phyloP scores from a whole-genome alignment of 2,797 vertebrate species.

The Stomatorhinus walkeri region DNA sequence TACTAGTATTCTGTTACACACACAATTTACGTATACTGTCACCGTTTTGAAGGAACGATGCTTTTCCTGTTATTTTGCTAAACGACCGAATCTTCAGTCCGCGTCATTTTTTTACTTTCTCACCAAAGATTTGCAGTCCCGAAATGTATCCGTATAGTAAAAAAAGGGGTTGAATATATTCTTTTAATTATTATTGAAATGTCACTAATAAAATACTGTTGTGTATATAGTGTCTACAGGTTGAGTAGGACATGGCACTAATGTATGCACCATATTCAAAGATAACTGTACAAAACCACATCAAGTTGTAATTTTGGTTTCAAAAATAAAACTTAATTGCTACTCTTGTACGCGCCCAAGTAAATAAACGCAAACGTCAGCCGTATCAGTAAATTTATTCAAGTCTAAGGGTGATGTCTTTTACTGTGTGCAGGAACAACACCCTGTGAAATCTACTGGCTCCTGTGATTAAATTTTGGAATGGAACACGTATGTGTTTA shows the following conservation, averaged over 20 bases:
- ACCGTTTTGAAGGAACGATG: not conserved
- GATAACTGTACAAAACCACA: not conserved
- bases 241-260: not conserved
- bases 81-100: not conserved
- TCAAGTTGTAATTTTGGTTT: not conserved
- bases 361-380: not conserved
- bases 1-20: not conserved
- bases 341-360: not conserved
- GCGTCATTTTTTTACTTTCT: not conserved
- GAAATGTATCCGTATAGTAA: not conserved
- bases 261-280: not conserved
- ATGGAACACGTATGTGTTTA: not conserved
- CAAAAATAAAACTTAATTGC: not conserved
- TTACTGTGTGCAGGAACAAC: not conserved
- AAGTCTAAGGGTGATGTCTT: not conserved
- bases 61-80: not conserved
- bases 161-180: not conserved
- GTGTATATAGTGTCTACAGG: not conserved
- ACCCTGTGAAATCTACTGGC: not conserved
- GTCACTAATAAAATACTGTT: not conserved
- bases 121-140: not conserved
- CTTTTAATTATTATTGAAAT: not conserved
- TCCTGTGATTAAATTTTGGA: not conserved
- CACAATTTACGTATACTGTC: not conserved
- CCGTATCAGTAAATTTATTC: not conserved